These are phyloP conservation scores for Tyrannus savana DNA, from an alignment of 2,113 vertebrate species.

Conservation along the genomic window DNA sequence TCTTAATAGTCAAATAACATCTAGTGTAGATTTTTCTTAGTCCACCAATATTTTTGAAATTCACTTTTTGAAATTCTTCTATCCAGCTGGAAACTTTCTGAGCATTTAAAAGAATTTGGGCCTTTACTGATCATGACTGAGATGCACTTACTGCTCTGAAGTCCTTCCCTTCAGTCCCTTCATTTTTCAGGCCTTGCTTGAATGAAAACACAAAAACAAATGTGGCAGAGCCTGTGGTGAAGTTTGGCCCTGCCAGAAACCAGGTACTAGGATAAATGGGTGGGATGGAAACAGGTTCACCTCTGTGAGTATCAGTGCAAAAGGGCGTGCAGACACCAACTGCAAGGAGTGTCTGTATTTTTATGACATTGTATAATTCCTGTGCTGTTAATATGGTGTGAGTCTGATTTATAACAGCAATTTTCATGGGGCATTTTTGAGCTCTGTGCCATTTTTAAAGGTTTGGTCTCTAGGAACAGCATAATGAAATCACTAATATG, in stretches of 20 bases:
- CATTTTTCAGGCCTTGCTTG: not conserved
- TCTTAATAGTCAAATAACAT: not conserved
- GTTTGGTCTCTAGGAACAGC: slow-evolving; percentile 39
- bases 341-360: not conserved
- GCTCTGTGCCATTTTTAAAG: slow-evolving; percentile 10
- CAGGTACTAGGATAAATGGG: not conserved
- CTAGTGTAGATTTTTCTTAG: not conserved
- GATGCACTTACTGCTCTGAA: not conserved
- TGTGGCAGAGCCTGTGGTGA: no score
- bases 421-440: slow-evolving; percentile 20
- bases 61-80: not conserved
- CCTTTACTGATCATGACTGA: not conserved
- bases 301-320: not conserved
- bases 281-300: not conserved
- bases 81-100: not conserved
- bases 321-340: not conserved
- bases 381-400: not conserved
- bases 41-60: not conserved
- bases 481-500: slow-evolving; percentile 52
- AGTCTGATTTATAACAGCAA: slow-evolving; percentile 43
- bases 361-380: not conserved
- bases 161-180: not conserved
- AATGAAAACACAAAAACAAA: not conserved
- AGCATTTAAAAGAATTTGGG: not conserved
- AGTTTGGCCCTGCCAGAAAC: not conserved